Evolutionary conservation across 2,797 vertebrate species (phyloP), one percentile per base, ranked within the genome.

Genomic region (Phrynocephalus guinanensis): DNA sequence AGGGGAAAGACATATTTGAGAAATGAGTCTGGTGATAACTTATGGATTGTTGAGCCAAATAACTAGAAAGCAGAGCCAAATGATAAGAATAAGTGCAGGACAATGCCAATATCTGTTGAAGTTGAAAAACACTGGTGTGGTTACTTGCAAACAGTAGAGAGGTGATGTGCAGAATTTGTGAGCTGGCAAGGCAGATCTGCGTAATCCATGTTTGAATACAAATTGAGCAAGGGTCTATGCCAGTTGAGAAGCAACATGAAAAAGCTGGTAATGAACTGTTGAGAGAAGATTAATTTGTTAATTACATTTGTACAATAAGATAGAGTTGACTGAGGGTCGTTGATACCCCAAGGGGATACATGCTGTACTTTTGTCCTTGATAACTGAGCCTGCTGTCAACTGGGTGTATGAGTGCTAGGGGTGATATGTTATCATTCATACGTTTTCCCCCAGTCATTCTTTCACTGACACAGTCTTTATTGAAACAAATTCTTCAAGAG

Each of bases 1-100:
- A 18, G 60, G 60, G 18, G 18, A 56, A 28, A 87, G 48, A 66
- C 44, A 77, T 87, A 22, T 77, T 77, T 87, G 5, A 82, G 71
- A 75, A 50, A 30, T 87, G 79, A 87, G 38, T 82, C 70, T 50
- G 73, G 44, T 83, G 72, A 82, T 82, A 80, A 72, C 50, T 38
- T 86, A 22, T 82, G n/a, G 72, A 77, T 52, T 66, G 44, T 70
- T n/a, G 22, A 82, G n/a, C 80, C 60, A 71, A 72, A 52, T 82
- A 38, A 67, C 24, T 22, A 33, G 16, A 28, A 44, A 82, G 60
- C 8, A 77, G 56, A 38, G 16, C 30, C 28, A 44, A 24, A 75
- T 75, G 79, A 79, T 79, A 86, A 86, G 66, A 85, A 16, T 63
- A 66, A 68, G 52, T 86, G 20, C 33, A 33, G n/a, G 15, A 26